Conservation (phyloP, 2,888 invertebrate genomes). For the Leptura quadrifasciata region DNA sequence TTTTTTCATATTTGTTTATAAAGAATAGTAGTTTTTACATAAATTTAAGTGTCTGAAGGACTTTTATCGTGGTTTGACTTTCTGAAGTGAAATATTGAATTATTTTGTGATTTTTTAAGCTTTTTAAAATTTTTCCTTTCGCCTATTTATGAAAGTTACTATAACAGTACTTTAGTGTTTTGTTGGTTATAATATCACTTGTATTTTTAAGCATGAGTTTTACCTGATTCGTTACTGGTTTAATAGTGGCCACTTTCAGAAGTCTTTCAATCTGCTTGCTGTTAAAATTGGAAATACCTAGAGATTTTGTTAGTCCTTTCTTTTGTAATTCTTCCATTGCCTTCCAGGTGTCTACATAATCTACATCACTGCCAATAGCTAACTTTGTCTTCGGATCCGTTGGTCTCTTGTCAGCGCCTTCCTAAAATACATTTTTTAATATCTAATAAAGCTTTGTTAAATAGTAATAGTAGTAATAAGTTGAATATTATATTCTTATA, state of each 20-base stretch:
- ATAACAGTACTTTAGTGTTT: background rate
- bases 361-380: slow-evolving; percentile 75
- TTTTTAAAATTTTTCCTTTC: too few relatives aligned
- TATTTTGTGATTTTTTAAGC: too few relatives aligned
- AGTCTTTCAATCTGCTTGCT: slow-evolving; percentile 80
- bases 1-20: too few relatives aligned
- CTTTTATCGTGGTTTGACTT: too few relatives aligned
- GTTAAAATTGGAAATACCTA: slow-evolving; percentile 87
- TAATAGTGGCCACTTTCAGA: slow-evolving; percentile 76
- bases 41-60: too few relatives aligned
- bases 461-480: too few relatives aligned
- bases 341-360: slow-evolving; percentile 82
- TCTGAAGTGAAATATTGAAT: too few relatives aligned
- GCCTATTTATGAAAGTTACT: too few relatives aligned
- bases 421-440: slow-evolving; percentile 68
- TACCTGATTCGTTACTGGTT: slow-evolving; percentile 80
- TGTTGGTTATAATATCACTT: background rate
- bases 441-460: too few relatives aligned
- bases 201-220: background rate
- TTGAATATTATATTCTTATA: too few relatives aligned
- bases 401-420: slow-evolving; percentile 60
- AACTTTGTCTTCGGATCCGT: slow-evolving; percentile 57
- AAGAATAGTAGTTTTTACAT: too few relatives aligned
- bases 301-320: slow-evolving; percentile 79
- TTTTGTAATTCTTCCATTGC: slow-evolving; percentile 81